Conservation (phyloP, 2,797 vertebrate species). For the Acanthopagrus latus region DNA sequence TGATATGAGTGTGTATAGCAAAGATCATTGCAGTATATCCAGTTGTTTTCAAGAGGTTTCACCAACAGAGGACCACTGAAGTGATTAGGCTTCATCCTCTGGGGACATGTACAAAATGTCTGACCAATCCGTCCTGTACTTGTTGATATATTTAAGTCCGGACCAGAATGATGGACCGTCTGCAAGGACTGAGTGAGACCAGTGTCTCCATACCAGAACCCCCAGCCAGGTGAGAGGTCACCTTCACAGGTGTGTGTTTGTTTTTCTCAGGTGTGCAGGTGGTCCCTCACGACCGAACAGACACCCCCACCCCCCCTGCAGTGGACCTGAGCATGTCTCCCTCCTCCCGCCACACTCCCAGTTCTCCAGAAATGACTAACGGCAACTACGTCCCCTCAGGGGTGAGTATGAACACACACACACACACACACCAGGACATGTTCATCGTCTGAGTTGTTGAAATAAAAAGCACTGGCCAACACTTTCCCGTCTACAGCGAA, state of each 20-base stretch:
- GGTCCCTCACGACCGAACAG: conserved; percentile 86
- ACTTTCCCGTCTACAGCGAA: conserved; percentile 16
- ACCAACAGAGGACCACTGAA: too few species aligned
- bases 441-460: conserved; percentile 13
- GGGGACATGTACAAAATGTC: background rate
- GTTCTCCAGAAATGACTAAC: conserved; percentile 87
- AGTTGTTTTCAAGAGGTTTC: too few species aligned
- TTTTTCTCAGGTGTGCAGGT: conserved; percentile 84
- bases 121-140: background rate
- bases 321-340: conserved; percentile 95
- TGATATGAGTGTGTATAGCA: too few species aligned
- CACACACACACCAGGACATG: background rate
- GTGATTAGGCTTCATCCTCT: background rate
- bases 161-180: background rate
- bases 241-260: conserved; percentile 40
- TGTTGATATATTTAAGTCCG: background rate
- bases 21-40: too few species aligned
- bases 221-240: background rate
- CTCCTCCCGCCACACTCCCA: conserved; percentile 86
- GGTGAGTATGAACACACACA: conserved; percentile 82
- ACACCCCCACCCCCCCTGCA: conserved; percentile 87
- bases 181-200: background rate
- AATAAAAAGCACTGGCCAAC: conserved; percentile 26
- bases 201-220: background rate
- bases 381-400: conserved; percentile 86